phyloP scores from a whole-genome alignment of 2,797 vertebrate genomes.

The Pagetopsis macropterus region DNA sequence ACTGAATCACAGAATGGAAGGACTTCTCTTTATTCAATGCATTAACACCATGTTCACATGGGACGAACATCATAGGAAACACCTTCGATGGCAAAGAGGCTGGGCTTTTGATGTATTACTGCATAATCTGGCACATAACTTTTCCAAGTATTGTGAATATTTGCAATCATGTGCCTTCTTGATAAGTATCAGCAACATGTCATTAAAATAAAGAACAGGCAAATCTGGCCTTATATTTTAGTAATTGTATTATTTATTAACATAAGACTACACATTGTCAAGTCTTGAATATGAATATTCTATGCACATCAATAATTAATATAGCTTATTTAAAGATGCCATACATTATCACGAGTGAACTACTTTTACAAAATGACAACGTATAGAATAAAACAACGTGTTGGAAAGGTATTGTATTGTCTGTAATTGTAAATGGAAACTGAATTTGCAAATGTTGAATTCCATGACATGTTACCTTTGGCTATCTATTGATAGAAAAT shows the following conservation, averaged over 20 bases:
- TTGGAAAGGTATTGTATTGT: neutral
- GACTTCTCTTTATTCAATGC: constrained; percentile 22
- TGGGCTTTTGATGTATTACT: constrained; percentile 61
- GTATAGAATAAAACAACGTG: neutral
- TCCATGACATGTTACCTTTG: neutral
- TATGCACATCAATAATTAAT: neutral
- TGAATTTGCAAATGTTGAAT: neutral
- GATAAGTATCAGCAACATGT: constrained; percentile 29
- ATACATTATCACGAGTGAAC: neutral
- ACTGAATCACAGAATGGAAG: constrained; percentile 49
- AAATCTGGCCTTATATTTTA: constrained; percentile 10
- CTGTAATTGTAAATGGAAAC: neutral
- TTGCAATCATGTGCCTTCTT: constrained; percentile 33
- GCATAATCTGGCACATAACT: constrained; percentile 54
- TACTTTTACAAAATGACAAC: neutral
- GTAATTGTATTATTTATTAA: neutral
- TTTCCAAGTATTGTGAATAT: constrained; percentile 58
- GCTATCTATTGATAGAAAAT: neutral
- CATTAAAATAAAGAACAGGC: neutral
- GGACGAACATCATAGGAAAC: constrained; percentile 39
- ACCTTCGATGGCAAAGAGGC: constrained; percentile 41
- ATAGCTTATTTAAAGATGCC: constrained; percentile 1
- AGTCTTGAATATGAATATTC: neutral
- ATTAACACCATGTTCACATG: constrained; percentile 42
- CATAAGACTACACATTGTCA: neutral